Base-by-base conservation (phyloP, 2,113 vertebrate genomes). In the Pollimyrus isidori region DNA sequence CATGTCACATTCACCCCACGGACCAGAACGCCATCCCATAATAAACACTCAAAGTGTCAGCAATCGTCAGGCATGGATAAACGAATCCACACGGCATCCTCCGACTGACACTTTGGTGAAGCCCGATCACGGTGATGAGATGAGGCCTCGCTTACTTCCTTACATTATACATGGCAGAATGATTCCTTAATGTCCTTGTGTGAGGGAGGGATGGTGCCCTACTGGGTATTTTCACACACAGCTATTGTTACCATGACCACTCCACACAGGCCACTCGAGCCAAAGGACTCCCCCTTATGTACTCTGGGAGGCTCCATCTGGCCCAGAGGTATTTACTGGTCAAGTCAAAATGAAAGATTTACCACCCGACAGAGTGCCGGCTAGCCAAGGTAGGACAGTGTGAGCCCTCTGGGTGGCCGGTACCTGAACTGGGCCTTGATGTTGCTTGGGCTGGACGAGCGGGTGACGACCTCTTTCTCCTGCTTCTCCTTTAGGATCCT, bases 341-440 rank as follows among this genome's bases (percentile, higher is more conserved):
- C 23, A n/a, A 48, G n/a, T n/a, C n/a, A n/a, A n/a, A n/a, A n/a
- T n/a, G n/a, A n/a, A n/a, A n/a, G n/a, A n/a, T n/a, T n/a, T n/a
- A n/a, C n/a, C 13, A 26, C 30, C 30, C 2, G 19, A 45, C 56
- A 9, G 23, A 62, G 56, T n/a, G 56, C 56, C 10, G n/a, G 58
- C 62, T 11, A 65, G 62, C 62, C 9, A 11, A 65, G 3, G 23
- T 65, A 3, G 26, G n/a, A 65, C 62, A 4, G 62, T 26, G n/a
- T 9, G 23, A 65, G 19, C 45, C 69, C 69, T 39, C 69, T 19
- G 26, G 21, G 80, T 65, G 23, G 52, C 2, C 4, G 0, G 82
- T 94, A 99, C 98, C 98, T 98, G 95, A 99, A 99, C 88, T 99
- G 98, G 26, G 97, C 98, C 94, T 99, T 99, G 92, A 97, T 98